Conservation (phyloP, 2,888 invertebrate genomes). For the Germaria angustata region DNA sequence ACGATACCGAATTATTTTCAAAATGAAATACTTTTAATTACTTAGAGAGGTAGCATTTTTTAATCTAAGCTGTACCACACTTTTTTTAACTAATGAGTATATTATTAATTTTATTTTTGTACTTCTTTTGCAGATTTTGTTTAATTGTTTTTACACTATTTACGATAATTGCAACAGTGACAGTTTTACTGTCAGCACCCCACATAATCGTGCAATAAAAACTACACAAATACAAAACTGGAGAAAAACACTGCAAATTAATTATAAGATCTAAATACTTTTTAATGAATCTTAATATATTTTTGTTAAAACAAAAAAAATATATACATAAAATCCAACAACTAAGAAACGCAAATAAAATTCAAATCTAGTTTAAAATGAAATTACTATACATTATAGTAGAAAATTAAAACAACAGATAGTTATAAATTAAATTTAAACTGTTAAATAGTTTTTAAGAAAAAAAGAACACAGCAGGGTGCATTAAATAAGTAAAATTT, state of each 20-base stretch:
- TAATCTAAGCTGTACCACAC: too few species aligned
- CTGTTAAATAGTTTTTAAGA: slow-evolving; percentile 79
- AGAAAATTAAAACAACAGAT: slow-evolving; percentile 45
- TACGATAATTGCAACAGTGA: slow-evolving; percentile 95
- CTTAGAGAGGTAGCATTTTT: too few species aligned
- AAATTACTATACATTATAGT: slow-evolving; percentile 66
- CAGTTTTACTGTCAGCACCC: slow-evolving; percentile 94
- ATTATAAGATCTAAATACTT: slow-evolving; percentile 61
- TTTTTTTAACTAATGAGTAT: too few species aligned
- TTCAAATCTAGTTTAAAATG: slow-evolving; percentile 63
- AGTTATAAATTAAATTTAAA: slow-evolving; percentile 68
- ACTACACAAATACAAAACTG: slow-evolving; percentile 61
- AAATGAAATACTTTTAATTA: too few species aligned
- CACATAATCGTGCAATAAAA: slow-evolving; percentile 95
- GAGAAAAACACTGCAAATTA: slow-evolving; percentile 54
- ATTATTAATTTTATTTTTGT: too few species aligned
- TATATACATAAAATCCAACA: neutral
- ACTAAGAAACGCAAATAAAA: slow-evolving; percentile 24
- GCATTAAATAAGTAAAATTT: slow-evolving; percentile 45
- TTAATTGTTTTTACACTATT: slow-evolving; percentile 96
- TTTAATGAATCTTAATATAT: slow-evolving; percentile 59
- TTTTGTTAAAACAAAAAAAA: slow-evolving; percentile 50
- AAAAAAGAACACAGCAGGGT: slow-evolving; percentile 63
- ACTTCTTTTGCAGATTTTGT: slow-evolving; percentile 86
- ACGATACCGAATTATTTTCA: too few species aligned